Percentiles rank a stretch among this genome's conserved stretches.
phyloP scores from a whole-genome alignment of 2,888 invertebrate genomes.

The Lypha dubia region DNA sequence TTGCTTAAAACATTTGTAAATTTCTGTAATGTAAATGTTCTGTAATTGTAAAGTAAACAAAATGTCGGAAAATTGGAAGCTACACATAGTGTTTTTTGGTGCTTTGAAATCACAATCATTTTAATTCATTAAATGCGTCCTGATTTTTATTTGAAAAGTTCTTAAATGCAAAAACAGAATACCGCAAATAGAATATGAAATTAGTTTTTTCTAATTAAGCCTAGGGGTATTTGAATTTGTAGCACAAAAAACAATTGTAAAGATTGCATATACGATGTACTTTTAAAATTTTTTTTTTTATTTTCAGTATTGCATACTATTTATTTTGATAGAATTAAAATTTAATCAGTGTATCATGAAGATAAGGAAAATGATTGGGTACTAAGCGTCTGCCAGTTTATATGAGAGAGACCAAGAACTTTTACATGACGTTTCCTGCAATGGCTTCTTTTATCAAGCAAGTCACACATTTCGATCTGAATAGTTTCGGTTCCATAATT shows the following conservation, averaged over 20 bases:
- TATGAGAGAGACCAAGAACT: too few species aligned
- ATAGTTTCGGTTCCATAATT: too few species aligned
- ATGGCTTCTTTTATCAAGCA: too few species aligned
- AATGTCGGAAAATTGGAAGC: conserved; percentile 23
- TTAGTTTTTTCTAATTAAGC: conserved; percentile 20
- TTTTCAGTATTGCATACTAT: too few species aligned
- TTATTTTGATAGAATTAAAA: too few species aligned
- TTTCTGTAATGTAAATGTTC: conserved; percentile 44
- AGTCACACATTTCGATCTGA: too few species aligned
- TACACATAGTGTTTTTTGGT: conserved; percentile 8
- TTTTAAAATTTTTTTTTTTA: neutral
- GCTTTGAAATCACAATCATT: conserved; percentile 14
- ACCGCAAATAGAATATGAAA: neutral
- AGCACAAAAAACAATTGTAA: neutral
- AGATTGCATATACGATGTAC: neutral
- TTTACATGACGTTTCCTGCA: too few species aligned
- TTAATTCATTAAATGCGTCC: conserved; percentile 32
- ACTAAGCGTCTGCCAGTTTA: too few species aligned
- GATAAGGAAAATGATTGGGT: too few species aligned
- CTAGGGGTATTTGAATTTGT: neutral
- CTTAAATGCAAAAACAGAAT: conserved; percentile 6
- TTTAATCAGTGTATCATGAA: too few species aligned
- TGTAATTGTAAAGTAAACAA: conserved; percentile 46
- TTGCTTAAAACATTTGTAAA: conserved; percentile 19
- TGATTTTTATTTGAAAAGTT: conserved; percentile 13